Base-by-base conservation (phyloP, 2,113 vertebrate species). In the Ceratotherium simum region DNA sequence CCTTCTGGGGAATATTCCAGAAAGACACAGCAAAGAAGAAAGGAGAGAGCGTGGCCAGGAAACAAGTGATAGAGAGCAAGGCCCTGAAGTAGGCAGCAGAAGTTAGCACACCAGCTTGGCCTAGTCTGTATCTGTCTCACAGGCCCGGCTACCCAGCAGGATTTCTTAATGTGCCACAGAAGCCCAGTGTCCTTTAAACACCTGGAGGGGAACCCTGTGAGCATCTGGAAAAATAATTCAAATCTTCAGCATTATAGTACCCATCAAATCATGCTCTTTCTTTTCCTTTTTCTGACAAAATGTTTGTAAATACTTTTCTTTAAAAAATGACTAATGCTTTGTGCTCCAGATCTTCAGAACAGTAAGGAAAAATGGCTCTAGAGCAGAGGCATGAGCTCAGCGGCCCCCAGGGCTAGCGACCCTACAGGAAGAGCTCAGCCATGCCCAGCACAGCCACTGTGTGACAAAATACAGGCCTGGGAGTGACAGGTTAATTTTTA, bases 1-100 rank as follows among this genome's bases (percentile, higher is more conserved):
- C 56, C 27, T 84, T 84, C 70, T 72, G 64, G 46, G 36, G 78
- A 86, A 75, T 65, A 78, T 60, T 94, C 58, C 42, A 56, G 95
- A 70, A 90, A 79, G 51, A 48, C 8, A 16, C 12, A 90, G 33
- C 20, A 69, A 42, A 64, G 13, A 25, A 64, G 27, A 62, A 33
- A 39, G 39, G 29, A 31, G 36, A 62, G 62, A 51, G 33, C 54
- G 10, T 21, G 85, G 23, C 10, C 48, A 48, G 76, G 46, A 36
- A 86, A 58, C 8, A 51, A 60, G 25, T 8, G 76, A 65, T 1
- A 16, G 78, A 72, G 10, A 76, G 48, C 17, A 51, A 46, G 42
- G 31, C 23, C 4, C 6, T 76, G 17, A 23, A 48, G 39, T 36
- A 2, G 36, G 39, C 12, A 3, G 5, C n/a, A 1, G 23, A 48